Conservation (phyloP, 2,888 invertebrate genomes). For the Acanthosepion lycidas region DNA sequence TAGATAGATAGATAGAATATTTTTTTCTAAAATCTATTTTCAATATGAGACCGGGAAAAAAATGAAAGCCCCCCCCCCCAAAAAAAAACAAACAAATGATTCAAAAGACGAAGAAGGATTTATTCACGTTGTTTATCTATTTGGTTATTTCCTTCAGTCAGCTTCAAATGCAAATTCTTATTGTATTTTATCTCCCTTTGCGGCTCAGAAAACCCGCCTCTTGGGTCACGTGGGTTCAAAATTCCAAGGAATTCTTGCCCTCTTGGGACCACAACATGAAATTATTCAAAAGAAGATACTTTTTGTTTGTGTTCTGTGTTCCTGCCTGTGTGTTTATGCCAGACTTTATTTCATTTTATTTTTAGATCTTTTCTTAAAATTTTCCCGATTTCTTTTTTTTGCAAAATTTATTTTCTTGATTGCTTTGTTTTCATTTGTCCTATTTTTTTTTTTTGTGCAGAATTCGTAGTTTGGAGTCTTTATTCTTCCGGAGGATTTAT, state of each 20-base stretch:
- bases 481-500: not conserved
- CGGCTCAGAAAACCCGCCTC: not conserved
- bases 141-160: not conserved
- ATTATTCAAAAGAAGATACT: not conserved
- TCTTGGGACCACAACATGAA: not conserved
- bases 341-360: not conserved
- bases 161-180: not conserved
- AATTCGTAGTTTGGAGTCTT: not conserved
- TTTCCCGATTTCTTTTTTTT: not conserved
- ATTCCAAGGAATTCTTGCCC: not conserved
- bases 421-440: no score
- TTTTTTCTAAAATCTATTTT: no score
- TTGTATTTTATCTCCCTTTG: not conserved
- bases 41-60: not conserved
- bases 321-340: not conserved
- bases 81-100: no score
- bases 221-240: not conserved
- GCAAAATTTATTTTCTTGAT: not conserved
- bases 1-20: no score
- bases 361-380: not conserved
- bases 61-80: no score
- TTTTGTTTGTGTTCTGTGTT: not conserved
- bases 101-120: not conserved
- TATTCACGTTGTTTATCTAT: not conserved
- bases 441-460: not conserved